Conservation (phyloP, 2,113 vertebrate genomes). For the Passer montanus region DNA sequence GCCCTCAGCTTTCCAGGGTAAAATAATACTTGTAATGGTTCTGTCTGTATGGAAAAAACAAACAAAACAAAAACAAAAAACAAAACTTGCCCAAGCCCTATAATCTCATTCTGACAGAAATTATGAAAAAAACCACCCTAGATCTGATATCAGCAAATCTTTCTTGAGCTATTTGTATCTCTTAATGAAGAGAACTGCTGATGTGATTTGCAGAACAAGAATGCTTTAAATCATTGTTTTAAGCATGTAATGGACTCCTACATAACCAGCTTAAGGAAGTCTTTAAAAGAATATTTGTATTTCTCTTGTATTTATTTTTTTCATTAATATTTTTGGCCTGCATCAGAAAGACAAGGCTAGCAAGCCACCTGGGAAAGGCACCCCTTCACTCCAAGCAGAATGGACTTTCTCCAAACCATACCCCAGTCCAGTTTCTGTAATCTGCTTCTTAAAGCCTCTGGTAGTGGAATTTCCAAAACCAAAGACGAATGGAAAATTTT, state of each 20-base stretch:
- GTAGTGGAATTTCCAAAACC: neutral
- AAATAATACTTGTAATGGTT: slow-evolving; percentile 18
- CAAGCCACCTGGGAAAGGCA: neutral
- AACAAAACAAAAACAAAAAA: neutral
- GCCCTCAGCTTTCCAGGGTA: neutral
- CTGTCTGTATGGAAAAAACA: neutral
- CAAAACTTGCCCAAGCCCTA: neutral
- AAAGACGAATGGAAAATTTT: neutral
- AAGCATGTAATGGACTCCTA: neutral
- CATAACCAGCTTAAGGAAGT: neutral
- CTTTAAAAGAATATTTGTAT: neutral
- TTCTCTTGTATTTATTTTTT: neutral
- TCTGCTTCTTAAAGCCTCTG: neutral
- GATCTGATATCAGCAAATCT: neutral
- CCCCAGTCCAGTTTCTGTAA: neutral
- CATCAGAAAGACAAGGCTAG: neutral
- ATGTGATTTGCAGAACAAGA: neutral
- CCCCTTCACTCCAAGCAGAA: neutral
- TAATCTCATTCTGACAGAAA: neutral
- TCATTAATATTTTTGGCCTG: neutral
- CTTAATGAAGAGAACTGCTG: neutral
- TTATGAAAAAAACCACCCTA: neutral
- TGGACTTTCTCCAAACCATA: neutral
- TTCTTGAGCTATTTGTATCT: neutral
- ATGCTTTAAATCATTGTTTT: neutral